phyloP scores from a whole-genome alignment of 1,140 invertebrate genomes.

The Plutomurus gul region DNA sequence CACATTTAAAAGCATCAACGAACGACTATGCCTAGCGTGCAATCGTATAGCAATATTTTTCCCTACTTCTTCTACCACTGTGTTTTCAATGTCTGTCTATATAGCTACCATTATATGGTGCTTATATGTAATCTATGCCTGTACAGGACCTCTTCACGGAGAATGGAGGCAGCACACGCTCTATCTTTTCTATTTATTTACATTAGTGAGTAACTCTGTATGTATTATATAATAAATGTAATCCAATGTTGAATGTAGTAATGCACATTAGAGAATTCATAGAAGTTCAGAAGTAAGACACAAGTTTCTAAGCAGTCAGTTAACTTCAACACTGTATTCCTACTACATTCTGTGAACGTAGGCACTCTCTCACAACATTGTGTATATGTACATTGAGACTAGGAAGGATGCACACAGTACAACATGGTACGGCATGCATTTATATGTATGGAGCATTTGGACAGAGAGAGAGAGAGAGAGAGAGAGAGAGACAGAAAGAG shows the following conservation, averaged over 20 bases:
- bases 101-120: background rate
- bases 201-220: background rate
- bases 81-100: too few relatives aligned
- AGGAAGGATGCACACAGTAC: background rate
- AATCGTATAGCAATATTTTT: too few relatives aligned
- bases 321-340: too few relatives aligned
- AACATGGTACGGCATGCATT: background rate
- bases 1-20: too few relatives aligned
- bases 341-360: too few relatives aligned
- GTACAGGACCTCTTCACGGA: too few relatives aligned
- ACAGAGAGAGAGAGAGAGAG: background rate
- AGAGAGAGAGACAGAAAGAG: background rate
- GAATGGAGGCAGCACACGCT: background rate
- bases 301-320: too few relatives aligned
- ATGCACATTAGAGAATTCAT: slow-evolving; percentile 17
- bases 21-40: too few relatives aligned
- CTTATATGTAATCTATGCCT: too few relatives aligned
- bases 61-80: too few relatives aligned
- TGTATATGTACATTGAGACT: background rate
- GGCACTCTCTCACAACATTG: too few relatives aligned
- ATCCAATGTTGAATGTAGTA: background rate
- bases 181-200: background rate
- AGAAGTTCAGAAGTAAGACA: background rate
- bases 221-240: background rate
- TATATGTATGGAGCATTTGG: background rate